Conservation (phyloP, 2,113 vertebrate species). For the Phocoena sinus region DNA sequence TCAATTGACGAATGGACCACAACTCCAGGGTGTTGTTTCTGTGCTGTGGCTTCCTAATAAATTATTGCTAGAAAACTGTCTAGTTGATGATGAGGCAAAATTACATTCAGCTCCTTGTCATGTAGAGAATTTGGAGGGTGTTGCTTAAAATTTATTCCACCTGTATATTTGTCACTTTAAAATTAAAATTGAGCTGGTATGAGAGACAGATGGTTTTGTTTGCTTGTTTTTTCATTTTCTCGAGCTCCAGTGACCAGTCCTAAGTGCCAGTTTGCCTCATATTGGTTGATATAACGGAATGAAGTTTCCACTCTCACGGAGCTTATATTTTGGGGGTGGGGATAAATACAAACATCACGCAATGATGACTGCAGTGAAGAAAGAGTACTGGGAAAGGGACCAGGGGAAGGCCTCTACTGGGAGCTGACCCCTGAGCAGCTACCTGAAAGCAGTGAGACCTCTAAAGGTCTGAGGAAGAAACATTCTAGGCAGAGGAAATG, state of each 20-base stretch:
- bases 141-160: neutral
- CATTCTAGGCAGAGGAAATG: neutral
- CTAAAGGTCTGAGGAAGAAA: neutral
- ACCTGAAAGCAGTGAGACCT: neutral
- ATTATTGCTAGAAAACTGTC: neutral
- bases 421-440: neutral
- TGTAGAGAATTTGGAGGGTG: neutral
- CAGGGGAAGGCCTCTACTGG: neutral
- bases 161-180: constrained; percentile 22
- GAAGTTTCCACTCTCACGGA: neutral
- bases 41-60: neutral
- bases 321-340: neutral
- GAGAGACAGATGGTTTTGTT: neutral
- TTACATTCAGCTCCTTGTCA: neutral
- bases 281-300: neutral
- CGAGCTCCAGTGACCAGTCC: neutral
- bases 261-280: neutral
- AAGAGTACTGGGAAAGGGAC: neutral
- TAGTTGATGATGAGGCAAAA: neutral
- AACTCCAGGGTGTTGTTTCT: neutral
- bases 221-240: neutral
- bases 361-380: neutral
- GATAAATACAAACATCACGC: neutral
- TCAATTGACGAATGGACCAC: neutral
- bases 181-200: constrained; percentile 57